A percentile compares a stretch with the other conserved stretches of the same genome.
Evolutionary conservation across 1,140 invertebrate species (phyloP).

Genomic region (Wasmannia auropunctata): DNA sequence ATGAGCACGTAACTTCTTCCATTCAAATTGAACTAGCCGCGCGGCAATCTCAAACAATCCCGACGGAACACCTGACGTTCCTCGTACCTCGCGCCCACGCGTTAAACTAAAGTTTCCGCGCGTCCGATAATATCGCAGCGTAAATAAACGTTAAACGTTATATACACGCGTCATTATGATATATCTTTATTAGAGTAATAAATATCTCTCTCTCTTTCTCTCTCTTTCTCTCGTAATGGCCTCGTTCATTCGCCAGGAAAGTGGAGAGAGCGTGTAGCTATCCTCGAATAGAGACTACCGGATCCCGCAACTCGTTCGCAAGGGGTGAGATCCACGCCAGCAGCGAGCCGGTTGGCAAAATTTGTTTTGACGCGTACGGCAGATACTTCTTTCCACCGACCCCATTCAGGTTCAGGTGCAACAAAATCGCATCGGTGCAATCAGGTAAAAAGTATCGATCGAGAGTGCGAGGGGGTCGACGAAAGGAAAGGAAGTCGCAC

Average conservation of each 20-base stretch:
- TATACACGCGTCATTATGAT: constrained; percentile 44
- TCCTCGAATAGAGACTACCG: neutral
- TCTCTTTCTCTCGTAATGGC: too few relatives aligned
- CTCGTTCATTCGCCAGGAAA: constrained; percentile 14
- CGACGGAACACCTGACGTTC: constrained; percentile 49
- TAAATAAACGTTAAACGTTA: constrained; percentile 50
- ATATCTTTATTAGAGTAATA: constrained; percentile 43
- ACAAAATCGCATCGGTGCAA: neutral
- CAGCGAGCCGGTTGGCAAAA: neutral
- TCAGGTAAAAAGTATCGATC: constrained; percentile 40
- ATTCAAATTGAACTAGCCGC: constrained; percentile 42
- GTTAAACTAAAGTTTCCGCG: constrained; percentile 32
- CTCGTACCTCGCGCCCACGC: constrained; percentile 15
- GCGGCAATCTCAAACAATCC: constrained; percentile 53
- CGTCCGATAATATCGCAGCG: constrained; percentile 32
- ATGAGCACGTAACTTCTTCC: constrained; percentile 44
- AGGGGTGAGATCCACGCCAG: neutral
- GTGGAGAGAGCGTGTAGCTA: neutral
- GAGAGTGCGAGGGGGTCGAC: neutral
- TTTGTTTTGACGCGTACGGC: constrained; percentile 19
- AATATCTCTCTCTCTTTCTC: constrained; percentile 54
- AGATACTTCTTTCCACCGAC: constrained; percentile 10
- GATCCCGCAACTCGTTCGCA: neutral
- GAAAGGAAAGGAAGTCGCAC: neutral
- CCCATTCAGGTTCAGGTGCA: neutral